Percentiles rank a stretch among this genome's conserved stretches.
These are phyloP conservation scores for Nerophis lumbriciformis DNA, from an alignment of 2,113 vertebrate genomes.

Conservation along the genomic window DNA sequence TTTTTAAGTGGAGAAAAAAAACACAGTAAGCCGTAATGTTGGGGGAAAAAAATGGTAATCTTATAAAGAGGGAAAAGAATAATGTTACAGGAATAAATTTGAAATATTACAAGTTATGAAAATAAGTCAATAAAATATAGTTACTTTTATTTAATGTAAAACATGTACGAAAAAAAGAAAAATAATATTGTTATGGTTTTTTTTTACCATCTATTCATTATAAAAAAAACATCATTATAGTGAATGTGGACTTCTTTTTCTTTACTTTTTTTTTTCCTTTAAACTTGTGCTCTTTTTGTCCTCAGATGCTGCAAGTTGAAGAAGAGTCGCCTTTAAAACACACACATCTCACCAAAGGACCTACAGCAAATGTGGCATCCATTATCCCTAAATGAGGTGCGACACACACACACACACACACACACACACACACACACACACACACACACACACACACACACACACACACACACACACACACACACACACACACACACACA, in stretches of 20 bases:
- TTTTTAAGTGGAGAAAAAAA: too few species aligned
- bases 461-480: not conserved
- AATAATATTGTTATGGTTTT: too few species aligned
- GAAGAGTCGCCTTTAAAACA: constrained; percentile 9
- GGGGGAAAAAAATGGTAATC: too few species aligned
- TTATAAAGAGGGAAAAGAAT: too few species aligned
- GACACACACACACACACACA: not conserved
- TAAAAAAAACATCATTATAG: too few species aligned
- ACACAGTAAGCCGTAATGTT: too few species aligned
- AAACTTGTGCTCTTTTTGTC: not conserved
- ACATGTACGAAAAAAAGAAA: too few species aligned
- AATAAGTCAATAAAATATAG: too few species aligned
- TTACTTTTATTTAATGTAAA: too few species aligned
- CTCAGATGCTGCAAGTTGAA: not conserved
- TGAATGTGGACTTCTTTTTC: not conserved
- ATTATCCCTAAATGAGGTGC: constrained; percentile 17
- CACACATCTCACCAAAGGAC: not conserved
- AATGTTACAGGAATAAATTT: too few species aligned
- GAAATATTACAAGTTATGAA: too few species aligned
- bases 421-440: not conserved
- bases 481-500: not conserved
- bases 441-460: not conserved
- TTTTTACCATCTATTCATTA: too few species aligned
- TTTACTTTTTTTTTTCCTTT: not conserved
- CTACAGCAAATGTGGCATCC: not conserved